Evolutionary conservation across 1,140 invertebrate genomes (phyloP).

Genomic region (Heterodera schachtii): DNA sequence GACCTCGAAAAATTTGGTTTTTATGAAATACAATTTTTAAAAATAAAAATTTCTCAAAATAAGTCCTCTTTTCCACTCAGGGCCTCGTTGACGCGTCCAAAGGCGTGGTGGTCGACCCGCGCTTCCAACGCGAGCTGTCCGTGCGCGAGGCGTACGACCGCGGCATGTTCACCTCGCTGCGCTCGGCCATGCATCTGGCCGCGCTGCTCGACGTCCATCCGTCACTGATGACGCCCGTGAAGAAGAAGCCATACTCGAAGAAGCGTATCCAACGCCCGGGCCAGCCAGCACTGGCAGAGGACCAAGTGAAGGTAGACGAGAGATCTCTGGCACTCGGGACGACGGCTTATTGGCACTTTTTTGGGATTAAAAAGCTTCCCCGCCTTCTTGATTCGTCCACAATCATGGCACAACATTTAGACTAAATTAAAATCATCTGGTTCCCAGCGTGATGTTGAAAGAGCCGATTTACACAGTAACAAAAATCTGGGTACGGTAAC

Average conservation of each 20-base stretch:
- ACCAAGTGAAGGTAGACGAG: slow-evolving; percentile 70
- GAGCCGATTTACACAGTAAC: no score
- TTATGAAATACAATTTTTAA: not conserved
- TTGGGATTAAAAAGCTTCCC: no score
- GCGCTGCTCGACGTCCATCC: slow-evolving; percentile 64
- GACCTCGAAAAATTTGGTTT: no score
- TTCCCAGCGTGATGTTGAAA: no score
- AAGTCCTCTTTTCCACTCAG: not conserved
- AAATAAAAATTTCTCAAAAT: not conserved
- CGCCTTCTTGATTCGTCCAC: no score
- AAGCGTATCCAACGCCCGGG: slow-evolving; percentile 70
- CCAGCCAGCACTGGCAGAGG: slow-evolving; percentile 73
- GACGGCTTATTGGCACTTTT: slow-evolving; percentile 55
- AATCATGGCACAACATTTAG: no score
- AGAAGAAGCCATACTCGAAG: slow-evolving; percentile 79
- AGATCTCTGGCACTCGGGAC: slow-evolving; percentile 56
- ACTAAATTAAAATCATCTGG: no score
- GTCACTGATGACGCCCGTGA: slow-evolving; percentile 53
- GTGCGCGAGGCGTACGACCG: slow-evolving; percentile 82
- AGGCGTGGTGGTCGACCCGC: slow-evolving; percentile 80
- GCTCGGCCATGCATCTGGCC: slow-evolving; percentile 75
- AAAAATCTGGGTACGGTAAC: no score
- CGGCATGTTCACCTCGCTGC: slow-evolving; percentile 81
- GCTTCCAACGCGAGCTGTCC: slow-evolving; percentile 77
- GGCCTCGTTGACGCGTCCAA: slow-evolving; percentile 81